Percentiles rank a stretch among this genome's conserved stretches.
Evolutionary conservation across 2,113 vertebrate genomes (phyloP).

Genomic region (Psittacula cyanocephala): DNA sequence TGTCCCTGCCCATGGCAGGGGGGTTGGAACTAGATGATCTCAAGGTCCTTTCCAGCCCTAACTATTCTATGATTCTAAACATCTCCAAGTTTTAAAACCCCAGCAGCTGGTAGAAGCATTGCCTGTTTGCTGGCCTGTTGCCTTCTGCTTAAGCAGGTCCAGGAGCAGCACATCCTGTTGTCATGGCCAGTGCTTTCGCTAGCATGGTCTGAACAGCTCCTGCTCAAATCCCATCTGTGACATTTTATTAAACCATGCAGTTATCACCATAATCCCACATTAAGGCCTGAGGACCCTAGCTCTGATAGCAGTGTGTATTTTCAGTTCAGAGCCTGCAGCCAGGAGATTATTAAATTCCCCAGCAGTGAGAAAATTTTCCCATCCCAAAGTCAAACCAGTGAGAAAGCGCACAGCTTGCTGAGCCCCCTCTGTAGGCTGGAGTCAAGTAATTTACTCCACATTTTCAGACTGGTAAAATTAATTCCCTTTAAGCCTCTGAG

Average conservation of each 20-base stretch:
- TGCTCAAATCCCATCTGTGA: constrained; percentile 1
- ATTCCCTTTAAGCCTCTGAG: neutral
- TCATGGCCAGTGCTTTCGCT: neutral
- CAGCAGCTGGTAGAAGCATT: neutral
- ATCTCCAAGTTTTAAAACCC: neutral
- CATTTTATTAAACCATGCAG: constrained; percentile 7
- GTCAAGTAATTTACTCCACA: neutral
- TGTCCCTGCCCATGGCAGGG: too few relatives aligned
- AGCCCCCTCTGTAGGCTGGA: neutral
- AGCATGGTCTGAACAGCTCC: neutral
- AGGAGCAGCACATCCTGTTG: neutral
- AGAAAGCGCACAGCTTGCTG: neutral
- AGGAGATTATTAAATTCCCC: constrained; percentile 7
- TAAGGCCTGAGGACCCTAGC: neutral
- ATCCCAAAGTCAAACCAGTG: neutral
- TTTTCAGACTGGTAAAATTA: neutral
- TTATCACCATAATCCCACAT: constrained; percentile 26
- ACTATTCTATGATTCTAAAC: neutral
- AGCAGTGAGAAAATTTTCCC: neutral
- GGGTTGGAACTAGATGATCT: too few relatives aligned
- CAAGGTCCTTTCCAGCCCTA: too few relatives aligned
- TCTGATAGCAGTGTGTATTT: neutral
- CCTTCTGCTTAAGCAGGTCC: neutral
- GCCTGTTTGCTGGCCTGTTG: neutral
- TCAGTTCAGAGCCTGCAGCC: neutral